These are phyloP conservation scores for Oostethus manadensis DNA, from an alignment of 2,113 vertebrate species.

Conservation along the genomic window DNA sequence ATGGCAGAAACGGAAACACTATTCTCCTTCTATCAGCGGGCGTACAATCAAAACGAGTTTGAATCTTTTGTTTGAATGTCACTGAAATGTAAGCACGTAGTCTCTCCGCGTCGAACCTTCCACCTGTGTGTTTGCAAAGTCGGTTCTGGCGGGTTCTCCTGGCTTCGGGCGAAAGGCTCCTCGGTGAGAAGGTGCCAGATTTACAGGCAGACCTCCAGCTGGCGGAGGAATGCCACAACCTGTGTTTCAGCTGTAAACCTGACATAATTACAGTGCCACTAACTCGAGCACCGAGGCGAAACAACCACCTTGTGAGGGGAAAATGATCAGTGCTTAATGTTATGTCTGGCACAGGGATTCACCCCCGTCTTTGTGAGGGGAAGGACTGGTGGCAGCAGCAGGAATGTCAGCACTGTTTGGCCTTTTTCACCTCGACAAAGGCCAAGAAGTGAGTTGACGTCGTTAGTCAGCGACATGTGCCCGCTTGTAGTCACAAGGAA, in stretches of 20 bases:
- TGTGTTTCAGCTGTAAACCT: constrained; percentile 68
- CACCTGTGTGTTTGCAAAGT: constrained; percentile 16
- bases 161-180: constrained; percentile 25
- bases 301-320: constrained; percentile 59
- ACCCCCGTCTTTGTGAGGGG: constrained; percentile 45
- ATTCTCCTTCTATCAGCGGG: too few relatives aligned
- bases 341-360: constrained; percentile 63
- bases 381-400: constrained; percentile 35
- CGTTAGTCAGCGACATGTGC: constrained; percentile 44
- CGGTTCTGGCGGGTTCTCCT: constrained; percentile 18
- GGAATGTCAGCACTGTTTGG: constrained; percentile 61
- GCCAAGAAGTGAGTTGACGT: constrained; percentile 54
- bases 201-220: constrained; percentile 71
- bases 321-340: constrained; percentile 65
- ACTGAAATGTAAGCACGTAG: neutral
- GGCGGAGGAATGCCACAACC: constrained; percentile 69
- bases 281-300: constrained; percentile 58
- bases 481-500: constrained; percentile 41
- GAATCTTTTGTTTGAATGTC: too few relatives aligned
- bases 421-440: constrained; percentile 60
- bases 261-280: constrained; percentile 71
- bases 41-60: too few relatives aligned
- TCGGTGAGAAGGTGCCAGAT: constrained; percentile 55
- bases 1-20: too few relatives aligned
- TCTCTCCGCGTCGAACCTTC: neutral